Conservation (phyloP, 2,888 invertebrate genomes). For the Agrotis puta region DNA sequence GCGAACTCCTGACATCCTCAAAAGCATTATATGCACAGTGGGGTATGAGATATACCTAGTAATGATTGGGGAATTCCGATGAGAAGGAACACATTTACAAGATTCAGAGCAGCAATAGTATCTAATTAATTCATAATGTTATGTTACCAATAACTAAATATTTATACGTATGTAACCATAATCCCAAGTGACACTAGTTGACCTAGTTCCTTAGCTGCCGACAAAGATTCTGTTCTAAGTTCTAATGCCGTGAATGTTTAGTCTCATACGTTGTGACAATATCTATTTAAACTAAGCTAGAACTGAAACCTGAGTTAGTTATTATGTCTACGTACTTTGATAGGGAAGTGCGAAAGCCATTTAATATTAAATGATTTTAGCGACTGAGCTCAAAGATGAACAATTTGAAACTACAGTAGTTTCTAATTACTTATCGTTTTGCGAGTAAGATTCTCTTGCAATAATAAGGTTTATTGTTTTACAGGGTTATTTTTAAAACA, state of each 20-base stretch:
- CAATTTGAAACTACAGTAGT: slow-evolving; percentile 30
- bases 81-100: slow-evolving; percentile 1
- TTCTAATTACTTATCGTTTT: slow-evolving; percentile 20
- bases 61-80: slow-evolving; percentile 7
- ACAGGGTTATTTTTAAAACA: not conserved
- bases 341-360: slow-evolving; percentile 34
- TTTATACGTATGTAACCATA: slow-evolving; percentile 12
- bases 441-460: slow-evolving; percentile 16
- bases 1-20: too few species aligned
- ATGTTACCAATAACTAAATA: slow-evolving; percentile 36
- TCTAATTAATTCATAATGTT: slow-evolving; percentile 30
- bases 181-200: slow-evolving; percentile 35
- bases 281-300: slow-evolving; percentile 27
- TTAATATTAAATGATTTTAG: slow-evolving; percentile 23
- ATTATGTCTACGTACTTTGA: slow-evolving; percentile 34
- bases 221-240: slow-evolving; percentile 21
- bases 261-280: slow-evolving; percentile 35
- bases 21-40: not conserved
- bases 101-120: slow-evolving; percentile 1
- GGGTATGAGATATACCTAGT: not conserved
- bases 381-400: slow-evolving; percentile 1
- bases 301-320: slow-evolving; percentile 33
- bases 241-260: slow-evolving; percentile 24
- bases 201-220: slow-evolving; percentile 31
- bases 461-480: slow-evolving; percentile 2